phyloP scores from a whole-genome alignment of 2,113 vertebrate genomes.

The Nicator chloris region DNA sequence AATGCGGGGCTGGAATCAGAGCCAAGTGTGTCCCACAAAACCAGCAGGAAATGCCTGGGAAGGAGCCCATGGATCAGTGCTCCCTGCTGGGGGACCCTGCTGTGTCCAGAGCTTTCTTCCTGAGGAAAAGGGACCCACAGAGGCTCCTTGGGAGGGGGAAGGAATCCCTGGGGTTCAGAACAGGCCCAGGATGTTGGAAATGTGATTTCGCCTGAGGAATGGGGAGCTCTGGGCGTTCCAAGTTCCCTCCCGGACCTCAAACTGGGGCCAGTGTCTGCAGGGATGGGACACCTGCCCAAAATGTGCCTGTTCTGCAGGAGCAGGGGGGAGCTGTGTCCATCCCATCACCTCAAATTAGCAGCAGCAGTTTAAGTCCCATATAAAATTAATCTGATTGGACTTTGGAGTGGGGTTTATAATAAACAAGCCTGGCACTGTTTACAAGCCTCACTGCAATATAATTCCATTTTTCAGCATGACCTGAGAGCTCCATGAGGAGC shows the following conservation, averaged over 20 bases:
- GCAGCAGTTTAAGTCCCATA: neutral
- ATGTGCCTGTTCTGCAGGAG: neutral
- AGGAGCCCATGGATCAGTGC: neutral
- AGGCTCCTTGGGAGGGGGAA: neutral
- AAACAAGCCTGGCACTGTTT: slow-evolving; percentile 37
- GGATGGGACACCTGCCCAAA: accelerated
- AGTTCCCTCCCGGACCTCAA: neutral
- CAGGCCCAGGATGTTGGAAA: too few species aligned
- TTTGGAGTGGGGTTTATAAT: neutral
- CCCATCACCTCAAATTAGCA: neutral
- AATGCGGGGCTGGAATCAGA: neutral
- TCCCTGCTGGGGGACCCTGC: neutral
- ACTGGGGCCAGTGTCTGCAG: accelerated
- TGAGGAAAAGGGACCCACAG: neutral
- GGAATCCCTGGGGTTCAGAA: neutral
- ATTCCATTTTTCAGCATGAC: slow-evolving; percentile 11
- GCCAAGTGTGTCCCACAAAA: neutral
- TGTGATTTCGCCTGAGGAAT: neutral
- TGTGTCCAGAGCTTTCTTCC: neutral
- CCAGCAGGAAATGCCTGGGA: neutral
- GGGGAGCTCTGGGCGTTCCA: neutral
- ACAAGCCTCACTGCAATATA: slow-evolving; percentile 3
- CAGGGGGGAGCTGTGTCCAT: neutral
- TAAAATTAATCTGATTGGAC: slow-evolving; percentile 46
- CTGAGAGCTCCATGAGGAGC: neutral